Conservation (phyloP, 2,888 invertebrate species). For the Lepas anatifera region DNA sequence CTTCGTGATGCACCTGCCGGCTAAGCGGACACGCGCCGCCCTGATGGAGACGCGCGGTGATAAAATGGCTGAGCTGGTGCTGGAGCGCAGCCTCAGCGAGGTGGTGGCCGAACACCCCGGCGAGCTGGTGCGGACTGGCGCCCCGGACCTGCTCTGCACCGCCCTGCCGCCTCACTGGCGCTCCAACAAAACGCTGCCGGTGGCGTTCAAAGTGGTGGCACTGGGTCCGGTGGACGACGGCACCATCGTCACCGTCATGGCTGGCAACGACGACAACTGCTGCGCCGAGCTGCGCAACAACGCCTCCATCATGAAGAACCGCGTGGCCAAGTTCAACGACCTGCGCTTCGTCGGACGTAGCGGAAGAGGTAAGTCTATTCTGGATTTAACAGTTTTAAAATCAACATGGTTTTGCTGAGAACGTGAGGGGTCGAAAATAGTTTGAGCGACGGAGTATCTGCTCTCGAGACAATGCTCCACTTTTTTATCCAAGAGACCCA, state of each 20-base stretch:
- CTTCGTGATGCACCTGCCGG: neutral
- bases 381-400: neutral
- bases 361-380: slow-evolving; percentile 72
- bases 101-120: slow-evolving; percentile 30
- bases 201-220: slow-evolving; percentile 86
- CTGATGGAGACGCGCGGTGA: neutral
- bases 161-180: slow-evolving; percentile 42
- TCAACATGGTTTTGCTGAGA: too few species aligned
- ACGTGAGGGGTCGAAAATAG: too few species aligned
- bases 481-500: too few species aligned
- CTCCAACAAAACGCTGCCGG: slow-evolving; percentile 86
- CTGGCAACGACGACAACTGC: slow-evolving; percentile 95
- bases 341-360: slow-evolving; percentile 92
- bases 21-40: neutral
- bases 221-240: slow-evolving; percentile 88
- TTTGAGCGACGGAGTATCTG: too few species aligned
- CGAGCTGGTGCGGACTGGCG: slow-evolving; percentile 37
- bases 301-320: slow-evolving; percentile 90
- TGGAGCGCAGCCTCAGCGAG: slow-evolving; percentile 6
- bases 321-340: slow-evolving; percentile 95
- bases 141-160: slow-evolving; percentile 43
- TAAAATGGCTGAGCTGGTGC: neutral
- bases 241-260: slow-evolving; percentile 80
- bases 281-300: slow-evolving; percentile 87
- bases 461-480: too few species aligned